Evolutionary conservation across 2,797 vertebrate species (phyloP).

Genomic region (Hypotaenidia philippensis): DNA sequence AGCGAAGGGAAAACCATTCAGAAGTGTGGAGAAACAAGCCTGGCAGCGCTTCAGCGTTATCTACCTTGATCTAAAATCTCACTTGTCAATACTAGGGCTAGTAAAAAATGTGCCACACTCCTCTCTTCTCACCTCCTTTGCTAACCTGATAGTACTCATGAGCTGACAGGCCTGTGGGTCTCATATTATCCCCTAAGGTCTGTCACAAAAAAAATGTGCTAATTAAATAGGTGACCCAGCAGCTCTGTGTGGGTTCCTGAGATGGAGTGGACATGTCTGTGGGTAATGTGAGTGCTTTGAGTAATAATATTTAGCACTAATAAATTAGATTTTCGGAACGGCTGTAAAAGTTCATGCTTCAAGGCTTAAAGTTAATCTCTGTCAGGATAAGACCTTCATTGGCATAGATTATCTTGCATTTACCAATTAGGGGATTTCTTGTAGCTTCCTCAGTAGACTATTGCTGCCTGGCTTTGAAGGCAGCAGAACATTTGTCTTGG

Average conservation of each 20-base stretch:
- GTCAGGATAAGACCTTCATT: neutral
- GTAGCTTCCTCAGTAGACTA: neutral
- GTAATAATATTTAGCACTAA: conserved; percentile 14
- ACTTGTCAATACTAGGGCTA: neutral
- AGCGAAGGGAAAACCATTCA: neutral
- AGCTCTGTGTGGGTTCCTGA: neutral
- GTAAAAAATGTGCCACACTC: neutral
- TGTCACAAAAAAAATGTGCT: neutral
- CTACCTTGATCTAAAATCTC: conserved; percentile 6
- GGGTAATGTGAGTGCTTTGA: neutral
- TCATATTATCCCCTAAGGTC: rapidly evolving
- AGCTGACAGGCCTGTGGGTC: neutral
- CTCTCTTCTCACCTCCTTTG: neutral
- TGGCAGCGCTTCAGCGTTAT: conserved; percentile 10
- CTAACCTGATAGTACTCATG: neutral
- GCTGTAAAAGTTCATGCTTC: conserved; percentile 4
- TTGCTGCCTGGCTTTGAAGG: neutral
- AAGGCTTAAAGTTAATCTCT: conserved; percentile 27
- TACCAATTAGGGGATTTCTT: neutral
- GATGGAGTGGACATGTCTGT: neutral
- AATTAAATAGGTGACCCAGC: neutral
- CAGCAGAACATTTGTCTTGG: neutral
- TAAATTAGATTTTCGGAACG: conserved; percentile 36
- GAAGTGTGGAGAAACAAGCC: neutral
- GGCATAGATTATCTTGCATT: conserved; percentile 3